Base-by-base conservation (phyloP, 2,113 vertebrate genomes). In the Climacteris rufus region DNA sequence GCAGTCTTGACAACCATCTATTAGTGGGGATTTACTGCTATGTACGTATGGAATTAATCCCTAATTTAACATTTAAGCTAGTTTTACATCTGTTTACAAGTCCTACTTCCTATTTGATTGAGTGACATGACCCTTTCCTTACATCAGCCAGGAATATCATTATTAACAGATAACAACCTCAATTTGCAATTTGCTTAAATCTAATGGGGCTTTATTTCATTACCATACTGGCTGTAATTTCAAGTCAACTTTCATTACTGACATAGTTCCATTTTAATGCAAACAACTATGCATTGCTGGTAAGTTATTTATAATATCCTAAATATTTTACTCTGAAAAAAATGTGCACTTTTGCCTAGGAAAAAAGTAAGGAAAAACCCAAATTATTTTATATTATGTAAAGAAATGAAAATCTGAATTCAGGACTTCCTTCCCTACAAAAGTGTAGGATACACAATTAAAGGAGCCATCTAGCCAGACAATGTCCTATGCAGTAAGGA, bases 141-240 rank as follows among this genome's bases (percentile, higher is more conserved):
- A 54, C 68, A 93, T 68, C 80, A 95, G 21, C 74, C 57, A 88
- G 45, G 68, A 44, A 92, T 49, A 94, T 66, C 25, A 86, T 93
- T 91, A 94, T 92, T 94, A 96, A 92, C 95, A 83, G 88, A 93
- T 68, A 97, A 95, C 66, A 94, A 89, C 40, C 61, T 91, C 86
- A 83, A 66, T 77, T 70, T 93, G 71, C 60, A 95, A 95, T 87
- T 92, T 90, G 86, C 68, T 84, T 95, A 13, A 83, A 71, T 79
- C 59, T 91, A 89, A 96, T 31, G 44, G 33, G 69, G 39, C 42
- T 83, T 89, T 89, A 89, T 89, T 91, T 94, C 91, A 94, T 95
- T 95, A 86, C 65, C 71, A 71, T 70, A 59, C 30, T 66, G 66
- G 39, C 90, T 94, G 77, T 40, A 59, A 80, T 75, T 96, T 66